Evolutionary conservation across 2,888 invertebrate species (phyloP), one percentile per base, ranked within the genome.

Genomic region (Resseliella maxima): DNA sequence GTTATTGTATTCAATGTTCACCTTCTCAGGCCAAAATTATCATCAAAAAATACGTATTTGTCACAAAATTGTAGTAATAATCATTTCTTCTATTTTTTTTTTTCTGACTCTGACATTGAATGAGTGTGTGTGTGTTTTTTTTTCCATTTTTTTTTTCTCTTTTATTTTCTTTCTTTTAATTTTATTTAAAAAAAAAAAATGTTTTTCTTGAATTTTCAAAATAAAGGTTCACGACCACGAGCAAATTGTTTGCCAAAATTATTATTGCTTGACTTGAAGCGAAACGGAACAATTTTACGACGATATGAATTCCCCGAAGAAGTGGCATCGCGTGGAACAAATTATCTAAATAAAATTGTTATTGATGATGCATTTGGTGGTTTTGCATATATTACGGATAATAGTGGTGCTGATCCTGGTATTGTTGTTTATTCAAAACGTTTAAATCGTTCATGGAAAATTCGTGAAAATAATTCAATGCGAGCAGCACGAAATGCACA

Each of bases 311-410:
- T 96, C 88, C 94, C 95, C 0, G 89, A 92, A 10, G 92, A 93
- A 36, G 93, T 94, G 12, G 93, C 94, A 0, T 92, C 92, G 35
- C 90, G 91, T 0, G 92, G 92, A 64, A 92, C 92, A 0, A 94
- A 93, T 59, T 72, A 72, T 35, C 72, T 72, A 0, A 95, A 95
- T 89, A 95, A 95, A 89, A 92, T 96, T 85, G 95, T 95, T 0
- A 91, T 96, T 36, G 95, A 95, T 89, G 93, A 94, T 89, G 93
- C 94, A 86, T 94, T 94, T 88, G 92, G 92, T 35, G 93, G 92
- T 41, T 94, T 92, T 89, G 95, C 95, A 0, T 95, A 95, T 89
- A 95, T 95, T 54, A 94, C 94, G 0, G 95, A 95, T 90, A 94
- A 94, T 89, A 93, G 94, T 89, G 93, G 92, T 0, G 91, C 91